Conservation (phyloP, 2,797 vertebrate species). For the Chromobotia macracanthus region DNA sequence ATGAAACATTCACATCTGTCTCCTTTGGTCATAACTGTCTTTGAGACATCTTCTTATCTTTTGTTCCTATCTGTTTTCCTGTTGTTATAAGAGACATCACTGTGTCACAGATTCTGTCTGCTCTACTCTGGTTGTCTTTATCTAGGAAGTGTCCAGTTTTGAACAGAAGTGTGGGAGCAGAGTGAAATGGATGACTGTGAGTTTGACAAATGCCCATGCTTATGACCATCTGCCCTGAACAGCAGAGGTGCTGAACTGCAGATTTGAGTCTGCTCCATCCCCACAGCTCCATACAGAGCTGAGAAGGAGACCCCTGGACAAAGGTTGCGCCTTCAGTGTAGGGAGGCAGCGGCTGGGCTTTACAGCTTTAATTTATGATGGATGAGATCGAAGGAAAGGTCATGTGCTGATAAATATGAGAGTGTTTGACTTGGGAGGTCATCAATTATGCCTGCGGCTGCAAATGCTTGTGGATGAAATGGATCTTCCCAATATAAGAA, state of each 20-base stretch:
- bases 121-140: background rate
- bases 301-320: conserved; percentile 78
- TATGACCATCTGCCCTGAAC: conserved; percentile 80
- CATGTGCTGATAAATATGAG: conserved; percentile 87
- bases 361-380: conserved; percentile 97
- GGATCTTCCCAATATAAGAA: conserved; percentile 80
- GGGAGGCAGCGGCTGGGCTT: conserved; percentile 74
- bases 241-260: conserved; percentile 84
- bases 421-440: conserved; percentile 86
- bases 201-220: conserved; percentile 83
- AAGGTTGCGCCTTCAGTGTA: conserved; percentile 71
- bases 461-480: conserved; percentile 82
- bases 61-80: background rate
- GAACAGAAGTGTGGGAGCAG: conserved; percentile 40
- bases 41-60: background rate
- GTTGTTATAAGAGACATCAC: background rate
- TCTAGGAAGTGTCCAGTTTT: conserved; percentile 33
- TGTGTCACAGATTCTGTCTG: background rate
- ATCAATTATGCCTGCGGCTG: conserved; percentile 84
- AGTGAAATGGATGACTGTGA: conserved; percentile 67
- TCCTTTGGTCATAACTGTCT: background rate
- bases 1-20: background rate
- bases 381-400: conserved; percentile 92
- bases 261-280: conserved; percentile 71
- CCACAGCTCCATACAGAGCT: conserved; percentile 79